phyloP scores from a whole-genome alignment of 2,113 vertebrate genomes.

The Desmodus rotundus region DNA sequence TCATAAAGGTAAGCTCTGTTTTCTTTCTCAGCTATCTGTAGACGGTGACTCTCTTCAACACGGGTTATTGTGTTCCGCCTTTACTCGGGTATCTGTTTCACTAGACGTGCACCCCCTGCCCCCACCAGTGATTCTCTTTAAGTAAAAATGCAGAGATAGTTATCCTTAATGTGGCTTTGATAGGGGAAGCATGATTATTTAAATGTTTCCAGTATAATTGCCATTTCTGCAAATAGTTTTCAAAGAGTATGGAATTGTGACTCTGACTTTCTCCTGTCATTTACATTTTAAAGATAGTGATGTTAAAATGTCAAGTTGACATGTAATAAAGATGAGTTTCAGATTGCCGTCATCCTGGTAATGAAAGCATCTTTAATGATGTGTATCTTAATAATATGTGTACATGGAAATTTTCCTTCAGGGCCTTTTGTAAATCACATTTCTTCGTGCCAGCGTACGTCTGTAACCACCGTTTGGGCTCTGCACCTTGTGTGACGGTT shows the following conservation, averaged over 20 bases:
- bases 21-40: not conserved
- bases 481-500: not conserved
- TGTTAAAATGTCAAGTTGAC: slow-evolving; percentile 35
- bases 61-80: not conserved
- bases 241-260: slow-evolving; percentile 1
- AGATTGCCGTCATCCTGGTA: not conserved
- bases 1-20: slow-evolving; percentile 88
- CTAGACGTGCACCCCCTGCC: not conserved
- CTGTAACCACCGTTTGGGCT: not conserved
- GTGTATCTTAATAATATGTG: not conserved
- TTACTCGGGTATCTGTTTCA: not conserved
- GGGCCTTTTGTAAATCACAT: not conserved
- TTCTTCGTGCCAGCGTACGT: not conserved
- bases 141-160: not conserved
- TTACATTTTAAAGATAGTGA: slow-evolving; percentile 38
- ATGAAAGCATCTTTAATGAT: slow-evolving; percentile 41
- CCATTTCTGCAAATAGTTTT: slow-evolving; percentile 14
- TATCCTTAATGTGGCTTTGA: slow-evolving; percentile 27
- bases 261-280: not conserved
- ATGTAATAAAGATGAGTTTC: slow-evolving; percentile 15
- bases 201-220: slow-evolving; percentile 7
- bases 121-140: not conserved
- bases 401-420: not conserved
- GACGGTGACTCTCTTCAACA: not conserved
- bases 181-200: not conserved